Conservation (phyloP, 1,140 invertebrate genomes). For the Zophobas morio region DNA sequence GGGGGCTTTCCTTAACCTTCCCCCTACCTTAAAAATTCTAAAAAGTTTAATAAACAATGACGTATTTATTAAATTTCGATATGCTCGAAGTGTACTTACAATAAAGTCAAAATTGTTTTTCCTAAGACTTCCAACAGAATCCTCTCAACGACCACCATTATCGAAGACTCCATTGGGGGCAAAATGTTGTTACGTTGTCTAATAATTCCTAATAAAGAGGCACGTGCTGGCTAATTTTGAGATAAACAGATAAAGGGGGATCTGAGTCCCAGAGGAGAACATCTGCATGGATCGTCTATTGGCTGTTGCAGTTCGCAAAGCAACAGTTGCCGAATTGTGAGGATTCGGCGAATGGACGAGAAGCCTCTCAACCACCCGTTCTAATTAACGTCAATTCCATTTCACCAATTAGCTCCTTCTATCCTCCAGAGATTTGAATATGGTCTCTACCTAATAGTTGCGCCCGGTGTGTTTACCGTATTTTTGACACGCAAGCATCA, state of each 20-base stretch:
- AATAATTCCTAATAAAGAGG: not conserved
- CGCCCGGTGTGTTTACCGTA: not conserved
- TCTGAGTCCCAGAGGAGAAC: not conserved
- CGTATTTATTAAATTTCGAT: not conserved
- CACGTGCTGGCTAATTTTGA: constrained; percentile 1
- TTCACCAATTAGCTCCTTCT: constrained; percentile 37
- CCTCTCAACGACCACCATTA: not conserved
- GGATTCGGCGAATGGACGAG: constrained; percentile 25
- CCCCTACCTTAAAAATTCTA: constrained; percentile 10
- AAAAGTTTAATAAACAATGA: constrained; percentile 19
- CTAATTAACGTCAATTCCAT: constrained; percentile 50
- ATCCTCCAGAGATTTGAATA: constrained; percentile 12
- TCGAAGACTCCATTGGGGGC: not conserved
- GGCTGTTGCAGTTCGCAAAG: constrained; percentile 15
- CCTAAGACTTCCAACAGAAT: not conserved
- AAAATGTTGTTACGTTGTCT: constrained; percentile 13
- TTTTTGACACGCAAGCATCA: not conserved
- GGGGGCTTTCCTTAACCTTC: not conserved
- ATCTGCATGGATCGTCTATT: constrained; percentile 20
- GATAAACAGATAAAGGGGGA: constrained; percentile 14
- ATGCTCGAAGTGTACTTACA: not conserved
- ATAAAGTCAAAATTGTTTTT: too few species aligned
- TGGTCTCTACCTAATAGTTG: not conserved
- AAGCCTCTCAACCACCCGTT: constrained; percentile 37
- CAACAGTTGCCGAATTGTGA: constrained; percentile 29